Evolutionary conservation across 2,113 vertebrate genomes (phyloP).

Genomic region (Nycticryphes semicollaris): DNA sequence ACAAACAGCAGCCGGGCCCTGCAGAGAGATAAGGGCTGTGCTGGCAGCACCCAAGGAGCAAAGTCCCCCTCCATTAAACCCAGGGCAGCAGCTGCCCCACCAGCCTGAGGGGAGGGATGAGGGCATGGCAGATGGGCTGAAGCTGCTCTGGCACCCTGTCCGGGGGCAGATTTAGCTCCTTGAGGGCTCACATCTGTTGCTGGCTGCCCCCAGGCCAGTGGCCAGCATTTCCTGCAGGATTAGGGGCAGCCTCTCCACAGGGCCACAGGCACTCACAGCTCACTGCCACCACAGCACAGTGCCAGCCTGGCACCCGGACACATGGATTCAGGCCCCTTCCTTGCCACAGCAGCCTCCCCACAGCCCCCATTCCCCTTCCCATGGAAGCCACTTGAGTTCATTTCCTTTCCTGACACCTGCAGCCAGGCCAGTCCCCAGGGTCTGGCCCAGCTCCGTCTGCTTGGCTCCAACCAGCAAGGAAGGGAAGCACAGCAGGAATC

Average conservation of each 20-base stretch:
- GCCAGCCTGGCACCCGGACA: accelerated
- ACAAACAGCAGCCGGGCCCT: slow-evolving; percentile 55
- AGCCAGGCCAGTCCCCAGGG: background rate
- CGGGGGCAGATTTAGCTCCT: background rate
- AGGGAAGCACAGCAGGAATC: background rate
- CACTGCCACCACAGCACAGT: background rate
- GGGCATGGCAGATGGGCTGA: background rate
- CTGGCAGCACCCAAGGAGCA: slow-evolving; percentile 30
- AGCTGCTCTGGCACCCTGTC: background rate
- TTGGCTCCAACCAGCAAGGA: background rate
- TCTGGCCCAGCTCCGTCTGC: accelerated
- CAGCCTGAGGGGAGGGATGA: accelerated
- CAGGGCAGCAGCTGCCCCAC: background rate
- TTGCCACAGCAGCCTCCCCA: accelerated
- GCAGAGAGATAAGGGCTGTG: slow-evolving; percentile 36
- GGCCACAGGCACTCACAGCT: background rate
- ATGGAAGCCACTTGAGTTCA: background rate
- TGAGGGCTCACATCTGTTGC: background rate
- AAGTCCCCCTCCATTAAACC: slow-evolving; percentile 32
- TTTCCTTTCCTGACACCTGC: background rate
- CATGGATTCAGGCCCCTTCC: background rate
- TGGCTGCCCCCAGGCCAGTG: background rate
- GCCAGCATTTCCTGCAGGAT: background rate
- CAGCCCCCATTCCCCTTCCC: background rate
- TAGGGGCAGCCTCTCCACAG: background rate